A percentile compares a stretch with the other conserved stretches of the same genome.
Evolutionary conservation across 2,888 invertebrate genomes (phyloP).

Genomic region (Balanococcus diminutus): DNA sequence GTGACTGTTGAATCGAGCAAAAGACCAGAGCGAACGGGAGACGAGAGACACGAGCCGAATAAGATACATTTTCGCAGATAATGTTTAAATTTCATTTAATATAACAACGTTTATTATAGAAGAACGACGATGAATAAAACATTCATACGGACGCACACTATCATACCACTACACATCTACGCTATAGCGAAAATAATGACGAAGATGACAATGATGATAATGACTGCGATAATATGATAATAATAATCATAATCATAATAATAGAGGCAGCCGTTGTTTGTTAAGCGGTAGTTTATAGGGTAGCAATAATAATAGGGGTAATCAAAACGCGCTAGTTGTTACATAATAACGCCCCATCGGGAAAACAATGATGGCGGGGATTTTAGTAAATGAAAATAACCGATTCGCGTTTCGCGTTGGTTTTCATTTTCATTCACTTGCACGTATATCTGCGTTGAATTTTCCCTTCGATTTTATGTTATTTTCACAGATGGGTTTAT

Average conservation of each 20-base stretch:
- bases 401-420: not conserved
- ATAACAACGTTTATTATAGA: conserved; percentile 40
- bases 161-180: not conserved
- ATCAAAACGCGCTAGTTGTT: conserved; percentile 51
- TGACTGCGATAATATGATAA: conserved; percentile 43
- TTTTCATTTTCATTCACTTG: not conserved
- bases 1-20: too few relatives aligned
- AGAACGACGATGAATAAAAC: conserved; percentile 43
- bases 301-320: conserved; percentile 49
- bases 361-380: conserved; percentile 32
- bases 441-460: not conserved
- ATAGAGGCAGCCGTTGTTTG: conserved; percentile 52
- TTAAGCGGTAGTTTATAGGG: conserved; percentile 52
- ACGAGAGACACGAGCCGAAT: not conserved
- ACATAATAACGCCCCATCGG: conserved; percentile 50
- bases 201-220: conserved; percentile 44
- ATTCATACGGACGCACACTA: conserved; percentile 17
- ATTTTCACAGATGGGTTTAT: too few relatives aligned
- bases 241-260: conserved; percentile 35
- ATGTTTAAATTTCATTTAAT: conserved; percentile 47
- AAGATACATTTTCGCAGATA: conserved; percentile 3
- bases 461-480: too few relatives aligned
- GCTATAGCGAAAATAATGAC: conserved; percentile 22
- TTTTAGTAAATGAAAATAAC: conserved; percentile 31
- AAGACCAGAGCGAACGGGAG: not conserved